Evolutionary conservation across 37 sponge, comb jelly and placozoan species (phyloP), one percentile per base, ranked within the genome.

Genomic region (Chondrilla cf. caribensis): DNA sequence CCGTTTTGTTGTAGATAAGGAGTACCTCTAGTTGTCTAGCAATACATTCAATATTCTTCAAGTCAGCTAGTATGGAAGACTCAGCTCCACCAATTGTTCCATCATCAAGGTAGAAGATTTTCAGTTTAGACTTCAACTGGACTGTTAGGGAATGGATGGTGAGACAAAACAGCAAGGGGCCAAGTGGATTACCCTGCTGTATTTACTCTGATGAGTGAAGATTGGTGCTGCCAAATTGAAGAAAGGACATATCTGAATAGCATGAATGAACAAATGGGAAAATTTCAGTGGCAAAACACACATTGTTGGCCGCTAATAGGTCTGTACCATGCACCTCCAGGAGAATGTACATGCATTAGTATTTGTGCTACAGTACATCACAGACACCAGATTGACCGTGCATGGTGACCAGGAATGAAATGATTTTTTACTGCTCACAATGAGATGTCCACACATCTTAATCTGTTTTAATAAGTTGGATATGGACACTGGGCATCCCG

Each of bases 81-180:
- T 38, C 43, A 1, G 76, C 0, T 5, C 76, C 76, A 5, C 44
- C 76, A 17, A 73, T 40, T 14, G 76, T 73, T 8, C 76, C 76
- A 73, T 73, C 76, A 40, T 73, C 76, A 38, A 73, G 76, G 6
- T 73, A 73, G 14, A 73, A 73, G 25, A 73, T 2, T 22, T 40
- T 38, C 24, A 38, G 3, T 25, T 40, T 43, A 36, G 76, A 73
- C 44, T 40, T 73, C 76, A 73, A 22, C 42, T 39, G 11, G 6
- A 2, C 7, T 3, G 36, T 37, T 0, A 73, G 5, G 8, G 42
- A 2, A 37, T 73, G 76, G 43, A 73, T 73, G 3, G 44, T 1
- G 2, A 73, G 41, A 39, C 76, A 73, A 37, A 73, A 73, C 41
- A 73, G 42, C 76, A 73, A 40, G 18, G 76, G 76, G 2, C 76